Percentiles rank a stretch among this genome's conserved stretches.
phyloP scores from a whole-genome alignment of 2,888 invertebrate genomes.

The Diabrotica balteata region DNA sequence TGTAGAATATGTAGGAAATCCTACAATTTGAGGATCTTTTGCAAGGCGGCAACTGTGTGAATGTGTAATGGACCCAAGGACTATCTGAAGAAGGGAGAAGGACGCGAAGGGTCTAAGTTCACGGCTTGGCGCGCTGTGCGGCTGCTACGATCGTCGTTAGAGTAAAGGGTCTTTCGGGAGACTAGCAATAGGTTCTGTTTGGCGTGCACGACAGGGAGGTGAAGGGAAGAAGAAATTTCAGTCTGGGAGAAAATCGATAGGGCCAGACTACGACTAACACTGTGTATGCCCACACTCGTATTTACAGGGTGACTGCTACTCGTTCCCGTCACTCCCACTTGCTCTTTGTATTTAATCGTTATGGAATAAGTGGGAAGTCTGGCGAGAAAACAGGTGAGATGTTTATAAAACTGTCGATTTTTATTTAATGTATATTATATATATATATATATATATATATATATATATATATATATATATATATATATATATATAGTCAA shows the following conservation, averaged over 20 bases:
- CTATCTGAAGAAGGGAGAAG: slow-evolving; percentile 1
- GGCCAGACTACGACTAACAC: slow-evolving; percentile 13
- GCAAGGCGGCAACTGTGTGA: not conserved
- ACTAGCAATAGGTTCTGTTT: not conserved
- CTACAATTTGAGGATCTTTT: not conserved
- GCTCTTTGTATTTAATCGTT: too few relatives aligned
- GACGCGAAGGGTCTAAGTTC: slow-evolving; percentile 21
- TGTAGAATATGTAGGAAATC: too few relatives aligned
- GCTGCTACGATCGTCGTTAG: not conserved
- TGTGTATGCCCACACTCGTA: too few relatives aligned
- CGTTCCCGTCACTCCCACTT: too few relatives aligned
- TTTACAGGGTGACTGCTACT: too few relatives aligned
- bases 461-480: too few relatives aligned
- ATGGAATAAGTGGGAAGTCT: too few relatives aligned
- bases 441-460: too few relatives aligned
- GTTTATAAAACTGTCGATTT: too few relatives aligned
- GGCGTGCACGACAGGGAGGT: not conserved
- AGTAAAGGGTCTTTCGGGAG: slow-evolving; percentile 1
- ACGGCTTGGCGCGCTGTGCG: slow-evolving; percentile 10
- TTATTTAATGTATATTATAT: too few relatives aligned
- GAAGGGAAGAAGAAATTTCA: slow-evolving; percentile 17
- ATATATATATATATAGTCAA: too few relatives aligned
- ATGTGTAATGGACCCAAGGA: slow-evolving; percentile 4
- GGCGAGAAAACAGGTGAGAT: too few relatives aligned
- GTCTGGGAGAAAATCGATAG: slow-evolving; percentile 28